A percentile compares a stretch with the other conserved stretches of the same genome.
phyloP scores from a whole-genome alignment of 1,140 invertebrate genomes.

The Nomia melanderi region DNA sequence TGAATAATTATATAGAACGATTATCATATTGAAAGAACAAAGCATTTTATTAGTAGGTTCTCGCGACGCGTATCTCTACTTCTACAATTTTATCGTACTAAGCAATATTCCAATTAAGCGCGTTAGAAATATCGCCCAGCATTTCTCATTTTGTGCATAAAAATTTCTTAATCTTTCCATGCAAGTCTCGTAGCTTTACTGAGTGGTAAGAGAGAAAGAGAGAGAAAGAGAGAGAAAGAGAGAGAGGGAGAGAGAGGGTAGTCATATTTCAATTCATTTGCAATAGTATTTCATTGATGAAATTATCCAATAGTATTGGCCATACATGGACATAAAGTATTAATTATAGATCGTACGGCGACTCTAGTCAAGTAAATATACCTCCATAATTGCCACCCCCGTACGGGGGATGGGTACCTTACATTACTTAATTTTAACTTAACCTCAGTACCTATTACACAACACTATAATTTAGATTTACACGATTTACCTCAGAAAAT shows the following conservation, averaged over 20 bases:
- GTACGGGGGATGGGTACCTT: conserved; percentile 42
- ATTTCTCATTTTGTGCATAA: conserved; percentile 4
- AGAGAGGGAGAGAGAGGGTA: no score
- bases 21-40: background rate
- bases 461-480: conserved; percentile 70
- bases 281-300: conserved; percentile 27
- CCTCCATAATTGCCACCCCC: conserved; percentile 69
- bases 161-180: conserved; percentile 8
- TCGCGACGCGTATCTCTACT: background rate
- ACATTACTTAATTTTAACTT: conserved; percentile 79
- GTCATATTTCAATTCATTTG: conserved; percentile 32
- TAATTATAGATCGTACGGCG: conserved; percentile 74
- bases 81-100: conserved; percentile 6
- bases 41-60: background rate
- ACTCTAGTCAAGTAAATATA: conserved; percentile 78
- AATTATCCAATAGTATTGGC: conserved; percentile 47
- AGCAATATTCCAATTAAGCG: conserved; percentile 17
- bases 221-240: no score
- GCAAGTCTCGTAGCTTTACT: conserved; percentile 4
- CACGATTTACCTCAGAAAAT: conserved; percentile 71
- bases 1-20: conserved; percentile 22
- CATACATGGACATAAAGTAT: conserved; percentile 66
- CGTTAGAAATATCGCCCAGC: background rate
- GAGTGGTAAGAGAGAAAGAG: no score
- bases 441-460: conserved; percentile 76